Percentiles rank a stretch among this genome's conserved stretches.
phyloP scores from a whole-genome alignment of 1,140 invertebrate genomes.

The Bombus pascuorum region DNA sequence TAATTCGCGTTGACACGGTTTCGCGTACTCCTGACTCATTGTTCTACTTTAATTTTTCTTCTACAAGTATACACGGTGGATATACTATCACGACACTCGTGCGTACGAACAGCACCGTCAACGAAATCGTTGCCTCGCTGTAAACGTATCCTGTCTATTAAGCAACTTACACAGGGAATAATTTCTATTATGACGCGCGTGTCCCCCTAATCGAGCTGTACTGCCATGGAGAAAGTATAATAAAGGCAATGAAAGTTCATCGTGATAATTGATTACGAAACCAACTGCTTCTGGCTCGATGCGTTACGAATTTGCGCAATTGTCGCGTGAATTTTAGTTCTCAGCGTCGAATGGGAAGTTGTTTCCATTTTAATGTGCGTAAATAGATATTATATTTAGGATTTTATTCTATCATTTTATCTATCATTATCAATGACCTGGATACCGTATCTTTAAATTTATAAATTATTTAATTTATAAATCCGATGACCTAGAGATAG shows the following conservation, averaged over 20 bases:
- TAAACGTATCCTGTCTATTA: slow-evolving; percentile 41
- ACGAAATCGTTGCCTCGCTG: slow-evolving; percentile 36
- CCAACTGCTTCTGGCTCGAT: too few relatives aligned
- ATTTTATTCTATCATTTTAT: too few relatives aligned
- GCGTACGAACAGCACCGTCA: slow-evolving; percentile 3
- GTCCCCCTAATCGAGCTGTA: neutral
- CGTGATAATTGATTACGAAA: slow-evolving; percentile 43
- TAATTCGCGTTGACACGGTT: slow-evolving; percentile 1
- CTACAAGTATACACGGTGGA: neutral
- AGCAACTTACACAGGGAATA: slow-evolving; percentile 4
- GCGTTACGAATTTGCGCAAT: neutral
- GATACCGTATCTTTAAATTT: too few relatives aligned
- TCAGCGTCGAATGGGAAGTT: too few relatives aligned
- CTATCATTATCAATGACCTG: too few relatives aligned
- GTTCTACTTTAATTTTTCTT: neutral
- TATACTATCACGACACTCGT: neutral
- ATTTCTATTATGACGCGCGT: slow-evolving; percentile 44
- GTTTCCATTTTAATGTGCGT: too few relatives aligned
- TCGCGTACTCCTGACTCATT: slow-evolving; percentile 2
- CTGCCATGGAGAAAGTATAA: slow-evolving; percentile 35
- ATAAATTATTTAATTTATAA: too few relatives aligned
- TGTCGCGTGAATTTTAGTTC: neutral
- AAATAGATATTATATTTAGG: too few relatives aligned
- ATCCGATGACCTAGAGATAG: too few relatives aligned
- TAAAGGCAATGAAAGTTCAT: slow-evolving; percentile 19